Evolutionary conservation across 2,888 invertebrate genomes (phyloP), one percentile per base, ranked within the genome.

Genomic region (Chironomus riparius): DNA sequence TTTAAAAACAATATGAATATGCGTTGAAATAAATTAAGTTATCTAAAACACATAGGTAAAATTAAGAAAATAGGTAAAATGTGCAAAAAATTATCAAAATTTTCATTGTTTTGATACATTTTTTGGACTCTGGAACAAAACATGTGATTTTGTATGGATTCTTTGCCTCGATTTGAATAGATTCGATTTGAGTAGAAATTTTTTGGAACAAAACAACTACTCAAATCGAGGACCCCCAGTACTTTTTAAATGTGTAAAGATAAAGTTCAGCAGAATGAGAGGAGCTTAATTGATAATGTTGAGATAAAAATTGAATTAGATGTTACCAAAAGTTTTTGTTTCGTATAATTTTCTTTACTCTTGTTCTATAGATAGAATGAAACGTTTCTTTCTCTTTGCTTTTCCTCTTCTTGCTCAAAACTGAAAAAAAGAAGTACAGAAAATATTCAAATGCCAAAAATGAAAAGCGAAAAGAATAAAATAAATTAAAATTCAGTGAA

Each of bases 401-500:
- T 48, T 48, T 4, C 3, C 18, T 56, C 56, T 56, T 56, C 18
- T 18, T 56, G 1, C 7, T 7, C 2, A 56, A 5, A 56, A 18
- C 15, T n/a, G 7, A 50, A 12, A 56, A 6, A 56, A 50, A 10
- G n/a, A 12, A 12, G 15, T 12, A 50, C 18, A 18, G 18, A 56
- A 56, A 12, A 13, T 65, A 65, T 65, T 65, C 62, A 65, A 65
- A 65, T 65, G 62, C 24, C 62, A 65, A 24, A 56, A 56, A 56
- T n/a, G 56, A 56, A 18, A 56, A 65, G 22, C 13, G 65, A 65
- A 18, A 65, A 24, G 3, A 65, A 24, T 12, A 65, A 12, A 18
- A 62, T 21, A 47, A 56, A 62, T 73, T 73, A 62, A 73, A 73
- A 73, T 38, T 62, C 62, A 73, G 56, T 73, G 72, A 73, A 73